Percentiles rank a stretch among this genome's conserved stretches.
phyloP scores from a whole-genome alignment of 2,888 invertebrate species.

The Ochropleura leucogaster region DNA sequence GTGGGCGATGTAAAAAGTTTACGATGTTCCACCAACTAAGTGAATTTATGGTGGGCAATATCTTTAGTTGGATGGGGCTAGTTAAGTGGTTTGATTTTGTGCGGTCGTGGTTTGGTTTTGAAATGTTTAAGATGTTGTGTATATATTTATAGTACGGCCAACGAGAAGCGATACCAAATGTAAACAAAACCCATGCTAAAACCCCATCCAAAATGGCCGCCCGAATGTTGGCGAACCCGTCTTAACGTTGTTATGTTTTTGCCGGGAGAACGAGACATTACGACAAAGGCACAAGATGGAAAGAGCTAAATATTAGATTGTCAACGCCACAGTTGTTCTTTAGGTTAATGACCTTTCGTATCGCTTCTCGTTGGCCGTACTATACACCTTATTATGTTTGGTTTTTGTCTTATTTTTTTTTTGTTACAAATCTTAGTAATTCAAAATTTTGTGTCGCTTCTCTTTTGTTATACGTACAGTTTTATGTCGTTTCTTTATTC shows the following conservation, averaged over 20 bases:
- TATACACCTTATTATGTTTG: neutral
- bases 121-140: neutral
- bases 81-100: slow-evolving; percentile 49
- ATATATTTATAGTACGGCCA: no score
- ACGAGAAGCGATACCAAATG: no score
- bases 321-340: no score
- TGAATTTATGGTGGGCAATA: slow-evolving; percentile 82
- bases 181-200: no score
- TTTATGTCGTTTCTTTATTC: neutral
- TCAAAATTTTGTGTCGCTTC: neutral
- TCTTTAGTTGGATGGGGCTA: slow-evolving; percentile 74
- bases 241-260: no score
- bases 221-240: no score
- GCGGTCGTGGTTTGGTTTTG: slow-evolving; percentile 2
- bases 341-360: no score
- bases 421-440: neutral
- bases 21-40: slow-evolving; percentile 76
- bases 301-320: no score
- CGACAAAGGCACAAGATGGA: no score
- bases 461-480: neutral
- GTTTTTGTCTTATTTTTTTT: neutral
- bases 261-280: no score
- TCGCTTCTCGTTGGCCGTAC: no score
- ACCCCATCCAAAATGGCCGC: no score
- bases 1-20: slow-evolving; percentile 82